These are phyloP conservation scores for Hydraecia micacea DNA, from an alignment of 2,888 invertebrate genomes.

Conservation along the genomic window DNA sequence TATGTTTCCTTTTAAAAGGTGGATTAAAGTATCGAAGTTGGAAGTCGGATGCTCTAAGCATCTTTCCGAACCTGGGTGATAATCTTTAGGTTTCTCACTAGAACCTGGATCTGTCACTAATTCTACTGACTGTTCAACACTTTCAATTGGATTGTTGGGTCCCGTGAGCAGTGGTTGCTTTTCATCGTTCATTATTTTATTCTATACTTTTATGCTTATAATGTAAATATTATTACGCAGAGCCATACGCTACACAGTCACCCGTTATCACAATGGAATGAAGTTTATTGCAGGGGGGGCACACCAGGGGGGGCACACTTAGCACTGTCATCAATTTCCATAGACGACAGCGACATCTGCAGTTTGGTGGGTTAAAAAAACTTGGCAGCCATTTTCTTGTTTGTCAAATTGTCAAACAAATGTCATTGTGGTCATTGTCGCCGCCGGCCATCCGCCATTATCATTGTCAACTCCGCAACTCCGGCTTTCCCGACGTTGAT, in stretches of 20 bases:
- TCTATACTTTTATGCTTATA: conserved; percentile 65
- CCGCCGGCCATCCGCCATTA: no score
- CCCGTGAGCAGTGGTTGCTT: conserved; percentile 92
- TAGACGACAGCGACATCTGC: no score
- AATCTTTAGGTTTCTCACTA: conserved; percentile 81
- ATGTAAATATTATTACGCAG: conserved; percentile 62
- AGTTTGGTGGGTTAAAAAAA: no score
- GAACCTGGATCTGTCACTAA: conserved; percentile 74
- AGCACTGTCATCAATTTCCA: no score
- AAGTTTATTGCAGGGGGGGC: no score
- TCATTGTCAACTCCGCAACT: no score
- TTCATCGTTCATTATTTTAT: conserved; percentile 91
- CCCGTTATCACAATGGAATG: conserved; percentile 54
- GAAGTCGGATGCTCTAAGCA: conserved; percentile 94
- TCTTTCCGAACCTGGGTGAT: conserved; percentile 92
- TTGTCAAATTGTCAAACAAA: no score
- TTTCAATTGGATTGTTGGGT: conserved; percentile 80
- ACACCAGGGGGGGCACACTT: no score
- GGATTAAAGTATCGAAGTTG: conserved; percentile 94
- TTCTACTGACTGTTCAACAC: conserved; percentile 81
- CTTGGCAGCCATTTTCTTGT: no score
- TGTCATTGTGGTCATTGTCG: no score
- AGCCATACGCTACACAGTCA: conserved; percentile 64
- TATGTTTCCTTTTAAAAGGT: conserved; percentile 93
- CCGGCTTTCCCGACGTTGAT: no score